Evolutionary conservation across 2,113 vertebrate species (phyloP).

Genomic region (Seriola dumerili): DNA sequence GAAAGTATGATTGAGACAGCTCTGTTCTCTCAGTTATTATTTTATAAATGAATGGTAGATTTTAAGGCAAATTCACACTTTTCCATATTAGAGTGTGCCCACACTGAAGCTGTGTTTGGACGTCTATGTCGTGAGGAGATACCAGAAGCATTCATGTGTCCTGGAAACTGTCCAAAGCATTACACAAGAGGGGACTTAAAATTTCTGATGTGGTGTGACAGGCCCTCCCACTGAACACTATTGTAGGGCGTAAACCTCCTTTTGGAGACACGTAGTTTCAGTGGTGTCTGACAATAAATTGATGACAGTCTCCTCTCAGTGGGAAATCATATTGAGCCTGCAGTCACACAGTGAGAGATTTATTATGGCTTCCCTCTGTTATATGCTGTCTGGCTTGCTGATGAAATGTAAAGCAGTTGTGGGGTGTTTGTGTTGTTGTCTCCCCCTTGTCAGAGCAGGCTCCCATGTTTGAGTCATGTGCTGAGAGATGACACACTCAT

Average conservation of each 20-base stretch:
- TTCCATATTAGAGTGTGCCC: not conserved
- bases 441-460: constrained; percentile 20
- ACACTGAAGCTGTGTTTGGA: constrained; percentile 38
- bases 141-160: constrained; percentile 59
- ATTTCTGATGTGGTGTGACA: constrained; percentile 68
- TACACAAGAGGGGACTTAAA: constrained; percentile 67
- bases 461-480: constrained; percentile 62
- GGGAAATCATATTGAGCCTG: constrained; percentile 59
- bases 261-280: constrained; percentile 68
- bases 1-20: not conserved
- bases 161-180: constrained; percentile 69
- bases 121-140: constrained; percentile 45
- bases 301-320: constrained; percentile 61
- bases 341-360: constrained; percentile 64
- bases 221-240: constrained; percentile 61
- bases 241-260: constrained; percentile 66
- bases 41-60: not conserved
- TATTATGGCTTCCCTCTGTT: constrained; percentile 52
- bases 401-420: constrained; percentile 58
- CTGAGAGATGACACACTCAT: constrained; percentile 50
- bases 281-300: constrained; percentile 68
- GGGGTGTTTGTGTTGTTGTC: constrained; percentile 6
- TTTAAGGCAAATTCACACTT: constrained; percentile 24
- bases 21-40: not conserved
- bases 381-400: constrained; percentile 38